These are phyloP conservation scores for Palythoa grandiflora DNA, from an alignment of 92 coral and sea anemone species.

Conservation along the genomic window DNA sequence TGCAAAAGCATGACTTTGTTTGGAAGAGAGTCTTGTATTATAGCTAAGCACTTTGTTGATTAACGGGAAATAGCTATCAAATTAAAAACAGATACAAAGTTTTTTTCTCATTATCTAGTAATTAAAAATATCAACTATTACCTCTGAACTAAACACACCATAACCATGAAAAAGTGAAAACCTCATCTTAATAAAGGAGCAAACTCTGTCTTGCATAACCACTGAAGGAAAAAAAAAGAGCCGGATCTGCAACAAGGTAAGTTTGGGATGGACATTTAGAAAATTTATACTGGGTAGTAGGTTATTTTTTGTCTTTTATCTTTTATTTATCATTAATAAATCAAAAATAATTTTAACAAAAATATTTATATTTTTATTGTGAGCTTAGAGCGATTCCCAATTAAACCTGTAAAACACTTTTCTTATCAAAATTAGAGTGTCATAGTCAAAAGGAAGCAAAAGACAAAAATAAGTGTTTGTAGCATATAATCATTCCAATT, in stretches of 20 bases:
- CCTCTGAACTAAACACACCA: conserved; percentile 2
- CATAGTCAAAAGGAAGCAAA: not conserved
- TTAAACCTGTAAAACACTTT: not conserved
- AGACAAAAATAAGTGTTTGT: not conserved
- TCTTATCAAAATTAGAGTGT: not conserved
- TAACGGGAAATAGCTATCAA: not conserved
- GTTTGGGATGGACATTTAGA: not conserved
- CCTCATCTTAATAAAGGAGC: not conserved
- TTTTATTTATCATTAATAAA: not conserved
- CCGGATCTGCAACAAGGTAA: conserved; percentile 7
- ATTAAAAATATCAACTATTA: not conserved
- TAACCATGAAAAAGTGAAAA: conserved; percentile 1
- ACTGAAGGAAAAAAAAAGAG: conserved; percentile 8
- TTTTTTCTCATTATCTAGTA: not conserved
- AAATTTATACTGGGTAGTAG: not conserved
- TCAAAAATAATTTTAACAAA: not conserved
- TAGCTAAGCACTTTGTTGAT: not conserved
- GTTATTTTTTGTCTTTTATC: not conserved
- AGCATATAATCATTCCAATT: not conserved
- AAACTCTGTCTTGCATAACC: not conserved
- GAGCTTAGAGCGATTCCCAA: not conserved
- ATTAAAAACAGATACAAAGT: conserved; percentile 1
- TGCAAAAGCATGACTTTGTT: conserved; percentile 8
- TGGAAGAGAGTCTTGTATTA: not conserved
- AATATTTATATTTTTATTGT: no score